Base-by-base conservation (phyloP, 2,797 vertebrate species). In the Trachops cirrhosus region DNA sequence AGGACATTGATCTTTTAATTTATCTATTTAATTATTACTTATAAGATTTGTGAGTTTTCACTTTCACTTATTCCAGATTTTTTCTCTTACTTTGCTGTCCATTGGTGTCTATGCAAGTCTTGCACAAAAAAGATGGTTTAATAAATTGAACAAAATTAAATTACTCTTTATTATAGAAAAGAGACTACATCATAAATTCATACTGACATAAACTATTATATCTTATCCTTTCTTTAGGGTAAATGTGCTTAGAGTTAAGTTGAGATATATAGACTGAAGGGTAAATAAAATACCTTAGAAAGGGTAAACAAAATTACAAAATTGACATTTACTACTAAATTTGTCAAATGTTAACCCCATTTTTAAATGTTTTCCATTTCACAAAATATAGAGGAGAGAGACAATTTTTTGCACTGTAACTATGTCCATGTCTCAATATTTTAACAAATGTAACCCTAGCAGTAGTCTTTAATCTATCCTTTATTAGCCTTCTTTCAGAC, bases 401-500 rank as follows among this genome's bases (percentile, higher is more conserved):
- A 93, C 9, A 52, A 22, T 44, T 74, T 74, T 85, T 73, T 84
- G 34, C 7, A 89, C 4, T 80, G 2, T 54, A 92, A 88, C 37
- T 62, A 68, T 70, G 75, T 24, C 8, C 6, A 91, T 24, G 12
- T 78, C 22, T 95, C 41, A 93, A 73, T 95, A 73, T 59, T 22
- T 62, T 68, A 91, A 84, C 10, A 96, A 48, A 89, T 73, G 78
- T 73, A 82, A 77, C 46, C 12, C 32, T 86, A 15, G n/a, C 21
- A 82, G 64, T 5, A 54, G 5, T 48, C 46, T 91, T 57, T 64
- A 93, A 73, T 19, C 14, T 86, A 71, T 1, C 1, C 5, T 29
- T 92, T 79, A 86, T 89, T 93, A 85, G n/a, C 3, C 22, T 93
- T 91, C 48, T 2, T 91, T 96, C 54, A 92, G 39, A 89, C 14